Base-by-base conservation (phyloP, 2,113 vertebrate genomes). In the Hippocampus zosterae region DNA sequence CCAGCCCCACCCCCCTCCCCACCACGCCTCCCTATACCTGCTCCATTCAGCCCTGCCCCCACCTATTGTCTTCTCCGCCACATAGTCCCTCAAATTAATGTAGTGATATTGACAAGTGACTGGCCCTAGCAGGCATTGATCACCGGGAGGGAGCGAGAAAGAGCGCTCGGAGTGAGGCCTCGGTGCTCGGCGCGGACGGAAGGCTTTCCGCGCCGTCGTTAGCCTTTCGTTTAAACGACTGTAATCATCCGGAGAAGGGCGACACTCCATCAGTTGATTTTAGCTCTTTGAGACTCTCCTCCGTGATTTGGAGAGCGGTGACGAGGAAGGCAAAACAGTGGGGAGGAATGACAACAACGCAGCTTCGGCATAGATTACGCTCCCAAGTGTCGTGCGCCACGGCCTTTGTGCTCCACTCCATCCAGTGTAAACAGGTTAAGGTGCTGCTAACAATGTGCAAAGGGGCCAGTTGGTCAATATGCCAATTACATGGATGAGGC, bases 81-180 rank as follows among this genome's bases (percentile, higher is more conserved):
- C 18, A 53, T 74, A 72, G 77, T 87, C 85, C 82, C 79, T 89
- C 87, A 91, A 89, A 92, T 92, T 85, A 91, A 91, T 91, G 88
- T 91, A 82, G 78, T 87, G 85, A 88, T 92, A 93, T 93, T 92
- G 92, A 92, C 91, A 91, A 88, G 89, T 88, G 84, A 90, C 90
- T 87, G 87, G 88, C 85, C 33, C 81, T 75, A 65, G 74, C 78
- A 83, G 80, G 84, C 77, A 87, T 88, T 85, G 83, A 90, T 90
- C 87, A 90, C 80, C 79, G 73, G 79, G 74, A 76, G 75, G 78
- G 71, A 78, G 80, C 70, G 76, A 76, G 82, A 71, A 77, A 73
- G 72, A 78, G 50, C 25, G 71, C 46, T 55, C 50, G 70, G 61
- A 70, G 76, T 74, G 72, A 79, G 69, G 0, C 69, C 74, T 52